These are phyloP conservation scores for Apis florea DNA, from an alignment of 1,140 invertebrate genomes.

Conservation along the genomic window DNA sequence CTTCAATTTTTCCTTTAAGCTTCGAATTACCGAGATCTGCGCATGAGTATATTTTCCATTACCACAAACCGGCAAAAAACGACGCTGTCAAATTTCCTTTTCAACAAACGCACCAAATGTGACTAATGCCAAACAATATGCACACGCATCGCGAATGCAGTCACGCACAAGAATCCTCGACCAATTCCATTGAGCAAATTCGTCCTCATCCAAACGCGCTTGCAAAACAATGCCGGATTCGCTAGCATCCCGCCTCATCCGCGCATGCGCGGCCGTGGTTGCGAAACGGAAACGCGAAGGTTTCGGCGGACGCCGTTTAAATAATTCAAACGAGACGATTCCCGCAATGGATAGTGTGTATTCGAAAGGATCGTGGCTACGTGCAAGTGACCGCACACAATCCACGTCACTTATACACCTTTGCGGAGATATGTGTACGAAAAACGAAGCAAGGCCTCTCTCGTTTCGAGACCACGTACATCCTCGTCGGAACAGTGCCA, in stretches of 20 bases:
- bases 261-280: constrained; percentile 14
- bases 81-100: no score
- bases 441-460: constrained; percentile 59
- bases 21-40: no score
- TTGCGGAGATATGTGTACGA: constrained; percentile 12
- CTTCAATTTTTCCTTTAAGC: no score
- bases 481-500: constrained; percentile 3
- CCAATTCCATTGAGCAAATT: not conserved
- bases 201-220: not conserved
- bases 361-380: constrained; percentile 30
- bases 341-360: constrained; percentile 17
- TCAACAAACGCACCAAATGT: no score
- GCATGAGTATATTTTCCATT: no score
- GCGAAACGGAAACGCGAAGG: constrained; percentile 48
- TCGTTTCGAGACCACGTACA: constrained; percentile 24
- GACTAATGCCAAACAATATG: no score
- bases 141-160: no score
- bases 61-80: no score
- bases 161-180: not conserved
- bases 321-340: constrained; percentile 59
- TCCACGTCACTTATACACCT: not conserved
- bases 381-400: constrained; percentile 3
- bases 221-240: constrained; percentile 5
- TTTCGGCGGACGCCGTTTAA: constrained; percentile 55
- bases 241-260: not conserved